Base-by-base conservation (phyloP, 2,797 vertebrate species). In the Prionace glauca region DNA sequence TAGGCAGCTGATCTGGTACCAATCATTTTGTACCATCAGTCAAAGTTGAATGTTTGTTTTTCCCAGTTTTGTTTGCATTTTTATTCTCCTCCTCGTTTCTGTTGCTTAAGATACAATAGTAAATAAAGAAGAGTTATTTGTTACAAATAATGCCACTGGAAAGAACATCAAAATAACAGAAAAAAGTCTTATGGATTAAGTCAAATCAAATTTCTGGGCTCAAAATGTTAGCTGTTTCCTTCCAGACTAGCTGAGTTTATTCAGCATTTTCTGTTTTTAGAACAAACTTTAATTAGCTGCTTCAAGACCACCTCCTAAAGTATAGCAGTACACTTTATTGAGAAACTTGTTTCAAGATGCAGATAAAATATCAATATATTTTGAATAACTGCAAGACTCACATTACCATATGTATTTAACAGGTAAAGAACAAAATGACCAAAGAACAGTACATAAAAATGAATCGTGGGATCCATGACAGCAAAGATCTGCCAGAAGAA, bases 391-490 rank as follows among this genome's bases (percentile, higher is more conserved):
- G n/a, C 36, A 94, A 94, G 36, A 9, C n/a, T 71, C 32, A 50
- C 26, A 71, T 94, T 56, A 72, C 69, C 7, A 18, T 18, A 74
- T 74, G 60, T 36, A 41, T 79, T 92, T 60, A 74, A 90, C 96
- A 99, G 99, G 99, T 99, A 95, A 99, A 99, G 97, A 99, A 99
- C 97, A 99, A 99, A 97, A 99, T 99, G 99, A 99, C 99, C 1
- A 99, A 99, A 97, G 99, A 99, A 94, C 99, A 99, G 96, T 99
- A 99, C 97, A 99, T 99, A 96, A 99, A 99, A 98, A 99, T 99
- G 99, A 99, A 99, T 96, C 98, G 98, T 2, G 99, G 99, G 1
- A 99, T 99, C 96, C 99, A 99, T 29, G 99, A 99, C 96, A 99
- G 98, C 96, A 99, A 99, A 97, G 99, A 99, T 96, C 97, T 99